Conservation (phyloP, 1,140 invertebrate species). For the Diachasmimorpha longicaudata region DNA sequence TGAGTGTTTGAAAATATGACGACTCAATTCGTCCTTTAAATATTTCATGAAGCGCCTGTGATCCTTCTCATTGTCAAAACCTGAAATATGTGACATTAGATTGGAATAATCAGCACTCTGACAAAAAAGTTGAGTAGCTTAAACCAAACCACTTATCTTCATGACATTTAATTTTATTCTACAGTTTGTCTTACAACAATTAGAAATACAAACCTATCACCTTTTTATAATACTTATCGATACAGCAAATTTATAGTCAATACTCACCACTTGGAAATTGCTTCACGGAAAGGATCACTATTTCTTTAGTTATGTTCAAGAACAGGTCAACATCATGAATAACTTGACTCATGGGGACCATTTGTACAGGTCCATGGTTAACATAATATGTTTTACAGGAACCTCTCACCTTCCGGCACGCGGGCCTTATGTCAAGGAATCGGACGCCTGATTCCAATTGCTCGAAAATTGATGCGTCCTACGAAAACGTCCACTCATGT, state of each 20-base stretch:
- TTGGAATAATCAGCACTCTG: too few relatives aligned
- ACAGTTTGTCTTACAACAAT: too few relatives aligned
- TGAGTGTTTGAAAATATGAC: neutral
- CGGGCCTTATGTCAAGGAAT: constrained; percentile 9
- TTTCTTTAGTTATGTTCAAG: neutral
- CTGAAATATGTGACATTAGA: neutral
- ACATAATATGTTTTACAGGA: neutral
- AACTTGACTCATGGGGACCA: neutral
- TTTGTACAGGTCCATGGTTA: neutral
- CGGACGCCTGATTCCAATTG: constrained; percentile 5
- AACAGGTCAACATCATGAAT: constrained; percentile 1
- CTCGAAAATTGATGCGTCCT: neutral
- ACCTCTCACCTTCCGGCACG: neutral
- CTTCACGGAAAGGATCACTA: constrained; percentile 2
- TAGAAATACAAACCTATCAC: too few relatives aligned
- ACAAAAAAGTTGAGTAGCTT: too few relatives aligned
- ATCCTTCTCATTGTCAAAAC: neutral
- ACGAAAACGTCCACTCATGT: neutral
- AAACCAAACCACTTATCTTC: too few relatives aligned
- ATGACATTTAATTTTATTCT: too few relatives aligned
- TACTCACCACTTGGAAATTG: constrained; percentile 10
- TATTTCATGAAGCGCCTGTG: neutral
- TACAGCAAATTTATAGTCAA: neutral
- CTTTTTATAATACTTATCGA: too few relatives aligned
- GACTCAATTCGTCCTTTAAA: neutral